Percentiles rank a stretch among this genome's conserved stretches.
Evolutionary conservation across 2,888 invertebrate genomes (phyloP).

Genomic region (Catocala sponsa): DNA sequence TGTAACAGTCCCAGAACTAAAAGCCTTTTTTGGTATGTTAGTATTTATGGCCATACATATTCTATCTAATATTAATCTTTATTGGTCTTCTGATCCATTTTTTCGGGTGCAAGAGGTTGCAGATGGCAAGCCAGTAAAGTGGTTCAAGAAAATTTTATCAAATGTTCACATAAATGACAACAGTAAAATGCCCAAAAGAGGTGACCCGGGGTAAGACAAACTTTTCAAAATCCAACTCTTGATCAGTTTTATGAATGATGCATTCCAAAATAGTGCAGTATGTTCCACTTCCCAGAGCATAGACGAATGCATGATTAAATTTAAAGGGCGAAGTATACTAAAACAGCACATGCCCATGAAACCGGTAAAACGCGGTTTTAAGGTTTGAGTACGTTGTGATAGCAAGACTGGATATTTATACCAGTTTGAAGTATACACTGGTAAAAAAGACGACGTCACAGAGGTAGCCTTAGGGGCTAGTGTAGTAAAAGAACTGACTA

Average conservation of each 20-base stretch:
- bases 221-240: not conserved
- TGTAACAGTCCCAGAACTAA: not conserved
- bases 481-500: not conserved
- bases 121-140: not conserved
- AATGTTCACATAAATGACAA: not conserved
- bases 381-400: not conserved
- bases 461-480: too few species aligned
- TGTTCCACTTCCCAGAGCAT: not conserved
- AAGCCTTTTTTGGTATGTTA: not conserved
- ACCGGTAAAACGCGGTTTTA: not conserved
- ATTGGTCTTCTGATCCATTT: not conserved
- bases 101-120: conserved; percentile 1
- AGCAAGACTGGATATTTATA: not conserved
- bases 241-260: not conserved
- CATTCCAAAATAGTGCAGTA: not conserved
- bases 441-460: too few species aligned
- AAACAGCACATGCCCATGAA: conserved; percentile 1
- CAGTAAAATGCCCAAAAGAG: not conserved
- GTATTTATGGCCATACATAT: not conserved
- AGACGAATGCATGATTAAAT: conserved; percentile 1
- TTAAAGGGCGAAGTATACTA: not conserved
- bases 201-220: not conserved
- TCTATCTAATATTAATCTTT: not conserved
- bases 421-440: too few species aligned
- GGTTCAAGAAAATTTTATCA: not conserved